Conservation (phyloP, 2,888 invertebrate genomes). For the Amiota minor region DNA sequence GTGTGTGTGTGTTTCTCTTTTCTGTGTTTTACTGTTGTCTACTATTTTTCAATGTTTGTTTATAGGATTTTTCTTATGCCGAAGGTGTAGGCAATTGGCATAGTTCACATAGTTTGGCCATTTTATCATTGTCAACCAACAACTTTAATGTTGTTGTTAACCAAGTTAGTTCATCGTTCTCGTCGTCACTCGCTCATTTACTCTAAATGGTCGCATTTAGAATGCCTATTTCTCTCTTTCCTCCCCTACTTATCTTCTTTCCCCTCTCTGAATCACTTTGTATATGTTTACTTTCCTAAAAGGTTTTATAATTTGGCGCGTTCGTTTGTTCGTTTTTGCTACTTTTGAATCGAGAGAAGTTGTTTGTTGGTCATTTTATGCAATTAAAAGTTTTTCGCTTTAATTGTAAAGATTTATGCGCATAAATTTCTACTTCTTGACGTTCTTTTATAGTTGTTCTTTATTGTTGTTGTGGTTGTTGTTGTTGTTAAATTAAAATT, state of each 20-base stretch:
- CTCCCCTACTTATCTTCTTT: too few species aligned
- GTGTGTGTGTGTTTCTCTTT: too few species aligned
- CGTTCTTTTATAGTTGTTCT: too few species aligned
- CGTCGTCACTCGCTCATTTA: background rate
- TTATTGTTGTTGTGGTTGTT: too few species aligned
- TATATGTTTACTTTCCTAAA: background rate
- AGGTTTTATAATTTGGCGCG: constrained; percentile 13
- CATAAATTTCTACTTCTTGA: constrained; percentile 23
- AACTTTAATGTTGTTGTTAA: constrained; percentile 44
- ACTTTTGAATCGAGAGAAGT: too few species aligned
- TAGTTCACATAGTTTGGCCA: constrained; percentile 59
- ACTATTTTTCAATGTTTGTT: too few species aligned
- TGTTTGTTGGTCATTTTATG: constrained; percentile 33
- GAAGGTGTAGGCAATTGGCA: constrained; percentile 67
- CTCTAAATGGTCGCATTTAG: constrained; percentile 19
- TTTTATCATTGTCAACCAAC: constrained; percentile 2
- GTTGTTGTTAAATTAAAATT: too few species aligned
- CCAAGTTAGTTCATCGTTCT: constrained; percentile 44
- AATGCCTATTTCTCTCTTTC: constrained; percentile 24
- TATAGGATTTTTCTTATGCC: constrained; percentile 51
- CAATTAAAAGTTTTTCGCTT: constrained; percentile 64
- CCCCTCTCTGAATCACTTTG: too few species aligned
- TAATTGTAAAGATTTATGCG: constrained; percentile 43
- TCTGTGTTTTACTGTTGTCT: constrained; percentile 29
- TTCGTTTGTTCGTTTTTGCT: background rate